phyloP scores from a whole-genome alignment of 2,797 vertebrate species.

The Glossophaga mutica region DNA sequence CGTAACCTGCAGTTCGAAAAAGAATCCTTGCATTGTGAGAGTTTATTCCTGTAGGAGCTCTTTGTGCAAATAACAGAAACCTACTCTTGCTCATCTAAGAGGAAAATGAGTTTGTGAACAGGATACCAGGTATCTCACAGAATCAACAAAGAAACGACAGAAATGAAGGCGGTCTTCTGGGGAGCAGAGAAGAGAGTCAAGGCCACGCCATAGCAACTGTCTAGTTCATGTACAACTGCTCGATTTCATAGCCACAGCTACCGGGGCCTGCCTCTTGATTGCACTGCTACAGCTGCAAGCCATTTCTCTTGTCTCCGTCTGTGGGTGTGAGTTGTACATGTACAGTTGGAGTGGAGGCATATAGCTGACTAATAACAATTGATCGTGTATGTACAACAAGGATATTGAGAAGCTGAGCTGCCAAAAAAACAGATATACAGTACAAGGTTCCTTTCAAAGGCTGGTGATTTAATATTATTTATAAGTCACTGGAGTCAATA shows the following conservation, averaged over 20 bases:
- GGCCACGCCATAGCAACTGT: neutral
- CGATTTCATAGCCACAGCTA: neutral
- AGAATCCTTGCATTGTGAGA: neutral
- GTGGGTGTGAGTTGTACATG: neutral
- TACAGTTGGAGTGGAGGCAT: neutral
- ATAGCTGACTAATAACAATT: neutral
- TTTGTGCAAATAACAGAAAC: neutral
- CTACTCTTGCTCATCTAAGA: neutral
- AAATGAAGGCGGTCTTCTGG: neutral
- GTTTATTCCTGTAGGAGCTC: neutral
- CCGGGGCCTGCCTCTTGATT: fast-evolving
- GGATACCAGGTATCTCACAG: neutral
- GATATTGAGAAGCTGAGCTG: neutral
- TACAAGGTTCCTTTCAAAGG: neutral
- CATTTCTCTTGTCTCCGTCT: neutral
- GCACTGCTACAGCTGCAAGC: too few relatives aligned
- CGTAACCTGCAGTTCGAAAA: neutral
- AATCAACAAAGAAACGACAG: neutral
- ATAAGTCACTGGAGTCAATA: neutral
- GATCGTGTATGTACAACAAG: neutral
- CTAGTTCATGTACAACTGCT: neutral
- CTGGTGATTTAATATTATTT: neutral
- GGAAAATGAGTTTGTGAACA: neutral
- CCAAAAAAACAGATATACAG: neutral
- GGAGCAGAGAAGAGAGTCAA: neutral